phyloP scores from a whole-genome alignment of 2,888 invertebrate genomes.

The Diabrotica balteata region DNA sequence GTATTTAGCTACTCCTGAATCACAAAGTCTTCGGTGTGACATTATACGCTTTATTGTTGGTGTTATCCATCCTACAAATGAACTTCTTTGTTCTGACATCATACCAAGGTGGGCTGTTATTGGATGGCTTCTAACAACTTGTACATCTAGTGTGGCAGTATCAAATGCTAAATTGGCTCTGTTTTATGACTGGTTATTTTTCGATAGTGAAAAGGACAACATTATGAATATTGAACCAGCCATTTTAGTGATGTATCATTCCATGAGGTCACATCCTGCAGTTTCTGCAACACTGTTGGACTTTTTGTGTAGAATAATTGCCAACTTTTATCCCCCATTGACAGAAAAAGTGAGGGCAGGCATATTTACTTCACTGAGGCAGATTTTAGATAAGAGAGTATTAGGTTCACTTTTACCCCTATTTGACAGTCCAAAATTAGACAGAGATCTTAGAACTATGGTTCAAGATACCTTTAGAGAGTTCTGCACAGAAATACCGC shows the following conservation, averaged over 20 bases:
- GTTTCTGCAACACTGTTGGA: conserved; percentile 90
- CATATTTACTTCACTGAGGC: conserved; percentile 81
- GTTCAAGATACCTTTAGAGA: conserved; percentile 92
- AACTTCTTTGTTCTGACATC: conserved; percentile 90
- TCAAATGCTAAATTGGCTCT: conserved; percentile 90
- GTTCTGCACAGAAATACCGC: conserved; percentile 68
- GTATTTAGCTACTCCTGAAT: conserved; percentile 90
- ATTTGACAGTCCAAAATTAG: conserved; percentile 87
- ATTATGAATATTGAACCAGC: conserved; percentile 97
- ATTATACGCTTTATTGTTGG: conserved; percentile 93
- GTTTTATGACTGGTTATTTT: conserved; percentile 94
- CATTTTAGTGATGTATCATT: conserved; percentile 92
- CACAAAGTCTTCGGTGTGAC: conserved; percentile 89
- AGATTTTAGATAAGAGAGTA: conserved; percentile 92
- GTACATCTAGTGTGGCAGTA: conserved; percentile 87
- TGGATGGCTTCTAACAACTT: conserved; percentile 91
- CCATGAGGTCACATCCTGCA: conserved; percentile 88
- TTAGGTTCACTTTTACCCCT: conserved; percentile 83
- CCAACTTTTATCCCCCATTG: conserved; percentile 83
- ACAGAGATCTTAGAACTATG: conserved; percentile 81
- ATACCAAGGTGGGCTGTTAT: conserved; percentile 95
- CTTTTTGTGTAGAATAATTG: conserved; percentile 90
- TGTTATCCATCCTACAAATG: conserved; percentile 93
- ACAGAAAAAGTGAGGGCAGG: conserved; percentile 81
- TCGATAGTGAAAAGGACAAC: conserved; percentile 88